These are phyloP conservation scores for Egretta garzetta DNA, from an alignment of 2,113 vertebrate species.

Conservation along the genomic window DNA sequence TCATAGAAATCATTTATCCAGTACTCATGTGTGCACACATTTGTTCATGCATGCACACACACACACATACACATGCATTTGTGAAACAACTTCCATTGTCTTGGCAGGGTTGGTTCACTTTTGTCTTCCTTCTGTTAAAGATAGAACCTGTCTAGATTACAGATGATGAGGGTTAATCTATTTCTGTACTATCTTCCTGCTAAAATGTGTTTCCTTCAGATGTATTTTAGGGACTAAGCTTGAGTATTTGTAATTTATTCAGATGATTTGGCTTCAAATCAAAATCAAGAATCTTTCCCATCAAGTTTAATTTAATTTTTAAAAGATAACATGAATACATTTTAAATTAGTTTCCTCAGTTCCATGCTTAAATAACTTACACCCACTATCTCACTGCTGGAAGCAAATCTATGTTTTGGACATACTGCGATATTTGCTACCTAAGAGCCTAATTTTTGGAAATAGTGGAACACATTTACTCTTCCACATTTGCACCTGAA, in stretches of 20 bases:
- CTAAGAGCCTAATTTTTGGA: background rate
- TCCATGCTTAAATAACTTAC: background rate
- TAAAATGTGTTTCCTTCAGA: background rate
- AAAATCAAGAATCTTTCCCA: background rate
- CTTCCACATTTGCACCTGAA: background rate
- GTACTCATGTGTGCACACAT: rapidly evolving
- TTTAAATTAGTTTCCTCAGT: background rate
- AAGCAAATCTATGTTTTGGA: background rate
- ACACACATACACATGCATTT: background rate
- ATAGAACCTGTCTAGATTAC: background rate
- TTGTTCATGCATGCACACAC: rapidly evolving
- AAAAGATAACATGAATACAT: background rate
- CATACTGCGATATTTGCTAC: background rate
- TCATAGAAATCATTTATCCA: constrained; percentile 12
- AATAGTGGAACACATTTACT: background rate
- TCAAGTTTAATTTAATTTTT: background rate
- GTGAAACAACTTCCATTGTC: background rate
- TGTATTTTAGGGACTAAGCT: background rate
- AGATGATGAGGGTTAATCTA: background rate
- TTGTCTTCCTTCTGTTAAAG: background rate
- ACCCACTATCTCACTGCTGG: background rate
- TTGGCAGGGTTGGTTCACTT: background rate
- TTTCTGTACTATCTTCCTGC: background rate
- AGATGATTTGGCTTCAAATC: background rate
- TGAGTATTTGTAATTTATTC: background rate